Conservation (phyloP, 2,888 invertebrate species). For the Dryomyza anilis region DNA sequence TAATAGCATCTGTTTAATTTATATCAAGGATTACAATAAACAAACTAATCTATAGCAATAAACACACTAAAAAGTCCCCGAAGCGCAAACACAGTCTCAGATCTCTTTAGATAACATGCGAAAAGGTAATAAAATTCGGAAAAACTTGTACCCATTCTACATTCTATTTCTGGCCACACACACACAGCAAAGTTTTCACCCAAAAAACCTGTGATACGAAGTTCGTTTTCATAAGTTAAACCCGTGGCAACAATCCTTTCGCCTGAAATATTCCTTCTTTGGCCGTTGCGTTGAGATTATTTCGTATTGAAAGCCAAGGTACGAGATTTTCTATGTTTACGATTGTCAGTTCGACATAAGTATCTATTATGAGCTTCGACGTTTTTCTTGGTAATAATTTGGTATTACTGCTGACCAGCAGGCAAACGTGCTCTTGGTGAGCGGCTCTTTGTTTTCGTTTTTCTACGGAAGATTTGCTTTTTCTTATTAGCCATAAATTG, state of each 20-base stretch:
- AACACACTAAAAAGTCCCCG: constrained; percentile 55
- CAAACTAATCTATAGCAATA: constrained; percentile 57
- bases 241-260: constrained; percentile 48
- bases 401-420: constrained; percentile 39
- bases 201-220: not conserved
- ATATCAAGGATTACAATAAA: constrained; percentile 58
- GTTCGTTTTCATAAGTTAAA: constrained; percentile 49
- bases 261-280: constrained; percentile 47
- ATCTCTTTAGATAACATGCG: constrained; percentile 20
- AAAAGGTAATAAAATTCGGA: constrained; percentile 25
- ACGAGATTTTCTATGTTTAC: constrained; percentile 47
- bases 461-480: too few species aligned
- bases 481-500: constrained; percentile 58
- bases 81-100: constrained; percentile 36
- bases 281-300: constrained; percentile 42
- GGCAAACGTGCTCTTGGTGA: constrained; percentile 15
- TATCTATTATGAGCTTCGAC: constrained; percentile 20
- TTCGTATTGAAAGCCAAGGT: constrained; percentile 44
- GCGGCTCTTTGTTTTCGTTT: too few species aligned
- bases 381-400: not conserved
- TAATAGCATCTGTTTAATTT: constrained; percentile 46
- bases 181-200: too few species aligned
- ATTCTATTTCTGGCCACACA: not conserved
- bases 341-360: constrained; percentile 36
- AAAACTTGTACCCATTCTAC: too few species aligned